A percentile compares a stretch with the other conserved stretches of the same genome.
phyloP scores from a whole-genome alignment of 1,140 invertebrate genomes.

The Drosophila erecta region DNA sequence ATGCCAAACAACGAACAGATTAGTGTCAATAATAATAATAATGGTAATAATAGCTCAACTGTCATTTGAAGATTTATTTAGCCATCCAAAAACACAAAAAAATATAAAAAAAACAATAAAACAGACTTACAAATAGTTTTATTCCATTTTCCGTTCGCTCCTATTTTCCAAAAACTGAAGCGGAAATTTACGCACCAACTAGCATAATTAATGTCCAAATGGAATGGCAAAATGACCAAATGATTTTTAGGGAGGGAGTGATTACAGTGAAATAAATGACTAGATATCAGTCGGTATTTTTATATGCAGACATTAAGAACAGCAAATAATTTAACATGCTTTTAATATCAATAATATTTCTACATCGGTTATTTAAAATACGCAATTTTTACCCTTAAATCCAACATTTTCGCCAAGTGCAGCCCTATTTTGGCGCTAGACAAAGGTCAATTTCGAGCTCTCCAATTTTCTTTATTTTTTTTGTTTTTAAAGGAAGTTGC shows the following conservation, averaged over 20 bases:
- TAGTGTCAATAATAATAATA: conserved; percentile 65
- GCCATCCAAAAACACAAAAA: not conserved
- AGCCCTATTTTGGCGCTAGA: conserved; percentile 21
- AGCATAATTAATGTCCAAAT: conserved; percentile 61
- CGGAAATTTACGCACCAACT: conserved; percentile 60
- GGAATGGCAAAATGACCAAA: conserved; percentile 44
- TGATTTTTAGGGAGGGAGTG: conserved; percentile 1
- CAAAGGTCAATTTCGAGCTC: conserved; percentile 51
- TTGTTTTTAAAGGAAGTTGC: conserved; percentile 50
- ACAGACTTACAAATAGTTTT: conserved; percentile 11
- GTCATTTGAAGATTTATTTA: conserved; percentile 36
- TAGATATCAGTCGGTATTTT: too few relatives aligned
- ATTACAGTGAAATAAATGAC: conserved; percentile 6
- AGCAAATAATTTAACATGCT: not conserved
- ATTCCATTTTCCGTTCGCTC: conserved; percentile 15
- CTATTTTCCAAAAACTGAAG: conserved; percentile 23
- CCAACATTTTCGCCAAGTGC: conserved; percentile 1
- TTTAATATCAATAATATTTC: too few relatives aligned
- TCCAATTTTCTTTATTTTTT: conserved; percentile 18
- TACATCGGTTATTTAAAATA: too few relatives aligned
- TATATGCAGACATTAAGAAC: not conserved
- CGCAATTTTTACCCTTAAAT: too few relatives aligned
- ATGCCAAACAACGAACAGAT: conserved; percentile 64
- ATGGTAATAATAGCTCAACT: conserved; percentile 57
- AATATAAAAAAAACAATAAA: not conserved